Conservation (phyloP, 2,113 vertebrate species). For the Cynoglossus semilaevis region DNA sequence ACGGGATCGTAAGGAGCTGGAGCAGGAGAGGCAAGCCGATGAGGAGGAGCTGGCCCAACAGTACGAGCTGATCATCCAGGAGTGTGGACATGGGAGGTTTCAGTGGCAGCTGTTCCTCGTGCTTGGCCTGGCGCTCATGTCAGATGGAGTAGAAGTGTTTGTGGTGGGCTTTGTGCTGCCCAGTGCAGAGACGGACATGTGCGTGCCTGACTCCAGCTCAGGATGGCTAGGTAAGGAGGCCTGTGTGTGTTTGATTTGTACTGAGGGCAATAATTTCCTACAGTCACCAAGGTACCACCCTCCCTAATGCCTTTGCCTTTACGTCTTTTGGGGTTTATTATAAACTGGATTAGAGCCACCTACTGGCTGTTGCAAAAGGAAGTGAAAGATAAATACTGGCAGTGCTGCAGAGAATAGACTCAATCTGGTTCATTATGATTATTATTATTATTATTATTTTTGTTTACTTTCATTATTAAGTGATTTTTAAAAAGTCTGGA, state of each 20-base stretch:
- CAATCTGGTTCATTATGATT: no score
- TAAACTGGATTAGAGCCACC: no score
- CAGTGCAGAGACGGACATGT: conserved; percentile 97
- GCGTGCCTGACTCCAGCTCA: conserved; percentile 85
- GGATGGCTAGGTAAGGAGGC: conserved; percentile 77
- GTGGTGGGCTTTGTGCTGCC: conserved; percentile 97
- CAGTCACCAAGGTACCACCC: no score
- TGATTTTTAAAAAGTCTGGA: no score
- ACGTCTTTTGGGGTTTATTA: no score
- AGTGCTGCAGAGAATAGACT: no score
- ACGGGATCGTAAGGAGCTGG: conserved; percentile 84
- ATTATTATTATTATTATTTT: no score
- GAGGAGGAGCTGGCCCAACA: conserved; percentile 98
- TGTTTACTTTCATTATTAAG: no score
- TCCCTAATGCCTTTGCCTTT: no score
- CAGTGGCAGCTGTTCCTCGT: conserved; percentile 98
- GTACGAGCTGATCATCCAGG: conserved; percentile 97
- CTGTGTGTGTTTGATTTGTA: neutral
- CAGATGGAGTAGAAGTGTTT: conserved; percentile 96
- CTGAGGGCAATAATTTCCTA: no score
- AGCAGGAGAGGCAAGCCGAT: conserved; percentile 89
- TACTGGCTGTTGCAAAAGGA: no score
- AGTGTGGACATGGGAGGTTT: conserved; percentile 95
- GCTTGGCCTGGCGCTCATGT: conserved; percentile 96
- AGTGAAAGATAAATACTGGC: no score